These are phyloP conservation scores for Aselliscus stoliczkanus DNA, from an alignment of 2,797 vertebrate genomes.

Conservation along the genomic window DNA sequence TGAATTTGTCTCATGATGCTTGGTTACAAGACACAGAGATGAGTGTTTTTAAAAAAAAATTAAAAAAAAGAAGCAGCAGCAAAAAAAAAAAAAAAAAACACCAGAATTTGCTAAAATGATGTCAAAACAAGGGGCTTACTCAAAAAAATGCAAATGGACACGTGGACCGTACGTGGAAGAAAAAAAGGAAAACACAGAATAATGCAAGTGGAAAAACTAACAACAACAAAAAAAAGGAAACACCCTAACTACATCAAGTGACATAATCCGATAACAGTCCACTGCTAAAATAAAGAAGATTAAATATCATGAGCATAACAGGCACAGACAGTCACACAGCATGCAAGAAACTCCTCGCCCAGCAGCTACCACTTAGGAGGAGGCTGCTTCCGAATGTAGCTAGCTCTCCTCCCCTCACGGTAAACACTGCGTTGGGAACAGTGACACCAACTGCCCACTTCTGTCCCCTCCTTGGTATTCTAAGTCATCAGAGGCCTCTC, in stretches of 20 bases:
- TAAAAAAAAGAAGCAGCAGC: too few relatives aligned
- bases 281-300: conserved; percentile 60
- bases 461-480: neutral
- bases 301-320: conserved; percentile 43
- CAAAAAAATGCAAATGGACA: conserved; percentile 49
- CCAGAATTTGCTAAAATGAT: conserved; percentile 20
- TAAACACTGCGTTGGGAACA: rapidly evolving
- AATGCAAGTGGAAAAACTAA: neutral
- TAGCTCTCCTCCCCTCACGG: neutral
- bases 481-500: neutral
- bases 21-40: conserved; percentile 60
- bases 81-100: neutral
- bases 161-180: neutral
- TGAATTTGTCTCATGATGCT: conserved; percentile 55
- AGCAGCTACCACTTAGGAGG: rapidly evolving
- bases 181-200: conserved; percentile 17
- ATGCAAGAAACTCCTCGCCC: neutral
- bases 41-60: neutral
- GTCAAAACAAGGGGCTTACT: conserved; percentile 35
- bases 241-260: conserved; percentile 58
- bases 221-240: conserved; percentile 11
- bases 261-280: conserved; percentile 49
- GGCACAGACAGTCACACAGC: neutral
- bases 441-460: rapidly evolving
- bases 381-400: neutral